Base-by-base conservation (phyloP, 2,113 vertebrate species). In the Apteryx mantelli region DNA sequence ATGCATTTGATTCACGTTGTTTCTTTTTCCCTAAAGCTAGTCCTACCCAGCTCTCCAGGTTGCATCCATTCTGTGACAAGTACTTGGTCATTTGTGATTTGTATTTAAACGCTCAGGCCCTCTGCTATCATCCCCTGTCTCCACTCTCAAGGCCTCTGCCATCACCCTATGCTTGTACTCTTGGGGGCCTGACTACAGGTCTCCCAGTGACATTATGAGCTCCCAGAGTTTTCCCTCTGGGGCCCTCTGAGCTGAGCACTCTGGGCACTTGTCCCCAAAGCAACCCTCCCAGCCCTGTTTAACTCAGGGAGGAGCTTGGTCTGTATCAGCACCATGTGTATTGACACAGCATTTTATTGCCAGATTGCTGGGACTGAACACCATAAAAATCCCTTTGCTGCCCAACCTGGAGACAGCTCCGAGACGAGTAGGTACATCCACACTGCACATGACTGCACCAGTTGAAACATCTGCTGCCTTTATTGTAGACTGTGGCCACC, bases 371-470 rank as follows among this genome's bases (percentile, higher is more conserved):
- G 36, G 15, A 61, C 11, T 15, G 11, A 18, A 7, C n/a, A 11
- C 34, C 6, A 11, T 22, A 56, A 82, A 69, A 3, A 48, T 11
- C 9, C 4, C 28, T 7, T 19, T 1, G 1, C 16, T 42, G 15
- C 14, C 53, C 34, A 40, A 53, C 6, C 15, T n/a, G 11, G 14
- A 18, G 13, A 53, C 13, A 30, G 22, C 13, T 83, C 42, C 38
- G 76, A 69, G 58, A 44, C 7, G 5, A 83, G 30, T 3, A 2
- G 3, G 3, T 69, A 1, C 42, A 25, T 36, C 60, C 69, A 14
- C 2, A 1, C 1, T 2, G 21, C 26, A 79, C 34, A 22, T 0
- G 17, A 3, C 14, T 21, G 13, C 44, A 73, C 36, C 42, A 81
- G 22, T 26, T 55, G 58, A 77, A 93, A 36, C 3, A 30, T 60